phyloP scores from a whole-genome alignment of 2,797 vertebrate genomes.

The Acrossocheilus wenchowensis region DNA sequence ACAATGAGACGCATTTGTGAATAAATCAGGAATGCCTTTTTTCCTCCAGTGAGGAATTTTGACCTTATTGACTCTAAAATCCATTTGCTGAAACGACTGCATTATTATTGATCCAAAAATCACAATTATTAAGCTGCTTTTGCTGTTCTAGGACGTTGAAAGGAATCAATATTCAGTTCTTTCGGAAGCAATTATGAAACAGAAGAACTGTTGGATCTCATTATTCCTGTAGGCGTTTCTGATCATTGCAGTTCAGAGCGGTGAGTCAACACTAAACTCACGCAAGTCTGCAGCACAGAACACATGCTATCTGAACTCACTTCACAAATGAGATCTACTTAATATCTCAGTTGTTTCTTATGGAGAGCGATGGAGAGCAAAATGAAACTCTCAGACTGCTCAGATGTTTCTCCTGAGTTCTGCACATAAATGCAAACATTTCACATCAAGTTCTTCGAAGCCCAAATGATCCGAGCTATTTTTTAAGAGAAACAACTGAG shows the following conservation, averaged over 20 bases:
- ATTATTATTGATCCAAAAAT: constrained; percentile 36
- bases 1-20: background rate
- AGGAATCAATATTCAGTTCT: constrained; percentile 37
- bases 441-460: background rate
- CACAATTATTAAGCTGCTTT: constrained; percentile 38
- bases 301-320: constrained; percentile 3
- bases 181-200: constrained; percentile 46
- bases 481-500: background rate
- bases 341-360: background rate
- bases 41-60: constrained; percentile 6
- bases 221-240: constrained; percentile 39
- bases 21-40: background rate
- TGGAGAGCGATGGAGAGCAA: background rate
- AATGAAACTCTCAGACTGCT: background rate
- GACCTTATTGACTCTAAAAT: constrained; percentile 29
- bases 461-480: background rate
- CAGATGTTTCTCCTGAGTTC: background rate
- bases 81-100: constrained; percentile 34
- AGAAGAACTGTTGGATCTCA: constrained; percentile 42
- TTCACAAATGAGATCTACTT: background rate
- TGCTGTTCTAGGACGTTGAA: constrained; percentile 23
- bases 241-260: constrained; percentile 31
- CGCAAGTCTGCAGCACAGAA: constrained; percentile 27
- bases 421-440: background rate
- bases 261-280: constrained; percentile 42